These are phyloP conservation scores for Carapus acus DNA, from an alignment of 2,797 vertebrate genomes.

Conservation along the genomic window DNA sequence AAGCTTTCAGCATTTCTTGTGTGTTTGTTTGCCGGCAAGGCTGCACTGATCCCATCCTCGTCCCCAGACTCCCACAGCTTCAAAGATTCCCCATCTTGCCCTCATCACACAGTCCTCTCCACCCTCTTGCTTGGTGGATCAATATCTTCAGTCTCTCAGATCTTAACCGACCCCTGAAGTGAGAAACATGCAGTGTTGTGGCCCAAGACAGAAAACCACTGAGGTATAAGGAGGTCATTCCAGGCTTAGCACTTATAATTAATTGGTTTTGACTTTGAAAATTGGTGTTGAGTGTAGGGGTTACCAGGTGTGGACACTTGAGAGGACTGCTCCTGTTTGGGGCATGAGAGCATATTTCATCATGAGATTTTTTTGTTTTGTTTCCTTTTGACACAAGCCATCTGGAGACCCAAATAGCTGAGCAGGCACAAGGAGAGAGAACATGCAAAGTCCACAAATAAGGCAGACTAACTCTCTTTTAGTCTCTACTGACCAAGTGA, in stretches of 20 bases:
- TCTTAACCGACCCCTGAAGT: neutral
- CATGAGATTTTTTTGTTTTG: too few species aligned
- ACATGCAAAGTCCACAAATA: too few species aligned
- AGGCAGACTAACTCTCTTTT: too few species aligned
- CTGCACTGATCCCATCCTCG: neutral
- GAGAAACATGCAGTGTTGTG: too few species aligned
- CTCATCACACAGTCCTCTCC: neutral
- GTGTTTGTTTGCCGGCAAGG: constrained; percentile 13
- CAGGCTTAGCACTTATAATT: too few species aligned
- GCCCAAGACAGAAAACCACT: neutral
- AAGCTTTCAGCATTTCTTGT: neutral
- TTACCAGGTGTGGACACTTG: too few species aligned
- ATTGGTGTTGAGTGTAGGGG: neutral
- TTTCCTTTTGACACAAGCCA: too few species aligned
- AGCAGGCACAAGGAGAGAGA: too few species aligned
- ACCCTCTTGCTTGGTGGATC: neutral
- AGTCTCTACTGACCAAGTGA: too few species aligned
- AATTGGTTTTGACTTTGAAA: neutral
- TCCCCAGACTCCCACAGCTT: neutral
- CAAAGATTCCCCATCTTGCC: neutral
- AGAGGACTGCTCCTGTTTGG: too few species aligned
- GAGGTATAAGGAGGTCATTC: neutral
- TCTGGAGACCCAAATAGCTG: too few species aligned
- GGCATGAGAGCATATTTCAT: too few species aligned
- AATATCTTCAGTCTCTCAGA: neutral